Evolutionary conservation across 2,797 vertebrate genomes (phyloP), one percentile per base, ranked within the genome.

Genomic region (Spizella passerina): DNA sequence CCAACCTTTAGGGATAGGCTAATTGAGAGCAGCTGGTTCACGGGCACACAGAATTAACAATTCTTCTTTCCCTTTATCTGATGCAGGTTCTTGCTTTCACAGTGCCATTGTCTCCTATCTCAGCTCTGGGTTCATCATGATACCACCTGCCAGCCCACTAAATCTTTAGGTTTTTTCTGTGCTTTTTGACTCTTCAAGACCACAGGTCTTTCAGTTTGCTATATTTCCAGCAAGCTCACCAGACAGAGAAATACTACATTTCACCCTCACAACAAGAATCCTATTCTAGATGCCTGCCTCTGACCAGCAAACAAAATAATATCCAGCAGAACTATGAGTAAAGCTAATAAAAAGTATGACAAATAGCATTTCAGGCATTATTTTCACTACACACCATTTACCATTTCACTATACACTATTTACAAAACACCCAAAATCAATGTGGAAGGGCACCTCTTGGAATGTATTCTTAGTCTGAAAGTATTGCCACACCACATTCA

Each of bases 1-100:
- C 29, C 88, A 93, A 0, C 27, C 60, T 82, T 57, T 71, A 77
- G 49, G 55, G 46, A 34, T 14, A 55, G 68, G 65, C 47, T 85
- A 87, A 92, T 22, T 82, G 86, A 85, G 78, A 93, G 72, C 81
- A 88, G 83, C 46, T 69, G 56, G 78, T 89, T 93, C 93, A 91
- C 0, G 26, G 83, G 43, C 75, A 50, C 17, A 80, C 4, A 41
- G 63, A 93, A 89, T 75, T 47, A 88, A 44, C 59, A 84, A 12
- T 12, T 72, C n/a, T 70, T 90, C 38, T 70, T 92, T 65, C 66
- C 32, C 26, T 82, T 79, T 64, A 73, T 82, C 73, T 77, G 81
- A 86, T 66, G 52, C 49, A 57, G n/a, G 52, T 38, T 77, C 44
- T 84, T 0, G 0, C 56, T 88, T 70, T 36, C 59, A 52, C 34